phyloP scores from a whole-genome alignment of 2,797 vertebrate genomes.

The Cryptoprocta ferox region DNA sequence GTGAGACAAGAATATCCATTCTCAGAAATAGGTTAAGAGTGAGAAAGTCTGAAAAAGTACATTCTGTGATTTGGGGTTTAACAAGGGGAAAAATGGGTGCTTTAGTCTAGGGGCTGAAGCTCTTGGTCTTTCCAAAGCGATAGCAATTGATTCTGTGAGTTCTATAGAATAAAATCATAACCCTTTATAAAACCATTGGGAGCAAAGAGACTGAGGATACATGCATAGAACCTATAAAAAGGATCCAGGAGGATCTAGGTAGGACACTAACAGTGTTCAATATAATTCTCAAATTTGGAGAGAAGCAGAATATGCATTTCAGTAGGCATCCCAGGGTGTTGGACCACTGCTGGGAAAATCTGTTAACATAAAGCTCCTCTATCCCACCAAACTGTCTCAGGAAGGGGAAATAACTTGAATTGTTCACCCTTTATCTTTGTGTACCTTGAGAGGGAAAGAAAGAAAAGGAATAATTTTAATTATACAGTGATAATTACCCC shows the following conservation, averaged over 20 bases:
- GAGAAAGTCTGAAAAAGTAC: not conserved
- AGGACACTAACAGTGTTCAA: not conserved
- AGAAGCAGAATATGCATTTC: not conserved
- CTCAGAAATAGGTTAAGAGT: not conserved
- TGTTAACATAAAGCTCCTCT: not conserved
- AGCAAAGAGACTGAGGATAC: not conserved
- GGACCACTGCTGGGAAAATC: not conserved
- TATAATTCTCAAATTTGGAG: not conserved
- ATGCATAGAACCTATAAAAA: not conserved
- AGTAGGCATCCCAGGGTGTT: rapidly evolving
- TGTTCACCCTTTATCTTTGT: not conserved
- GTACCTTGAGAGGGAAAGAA: not conserved
- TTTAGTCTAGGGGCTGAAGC: not conserved
- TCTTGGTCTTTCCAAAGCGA: not conserved
- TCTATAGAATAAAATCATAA: not conserved
- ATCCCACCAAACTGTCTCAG: not conserved
- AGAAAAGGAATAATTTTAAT: not conserved
- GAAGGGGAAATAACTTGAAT: not conserved
- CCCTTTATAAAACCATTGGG: not conserved
- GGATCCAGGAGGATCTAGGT: not conserved
- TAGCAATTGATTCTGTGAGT: not conserved
- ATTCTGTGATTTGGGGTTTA: not conserved
- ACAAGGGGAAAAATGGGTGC: not conserved
- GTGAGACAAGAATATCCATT: not conserved
- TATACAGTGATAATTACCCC: not conserved